Conservation (phyloP, 2,113 vertebrate species). For the Ceyx margarethae region DNA sequence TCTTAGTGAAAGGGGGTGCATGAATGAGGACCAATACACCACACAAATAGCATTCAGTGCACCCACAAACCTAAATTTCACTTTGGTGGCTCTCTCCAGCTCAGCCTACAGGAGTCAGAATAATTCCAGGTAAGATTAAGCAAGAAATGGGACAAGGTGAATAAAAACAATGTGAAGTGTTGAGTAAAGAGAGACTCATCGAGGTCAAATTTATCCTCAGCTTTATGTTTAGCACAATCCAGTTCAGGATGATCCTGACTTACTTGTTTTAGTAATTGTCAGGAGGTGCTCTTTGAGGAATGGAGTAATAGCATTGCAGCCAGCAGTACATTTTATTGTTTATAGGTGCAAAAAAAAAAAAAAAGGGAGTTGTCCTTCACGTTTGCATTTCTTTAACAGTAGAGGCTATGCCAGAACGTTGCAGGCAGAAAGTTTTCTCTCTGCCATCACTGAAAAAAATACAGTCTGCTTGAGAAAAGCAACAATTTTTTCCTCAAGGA, state of each 20-base stretch:
- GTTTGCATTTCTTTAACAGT: not conserved
- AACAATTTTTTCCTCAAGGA: not conserved
- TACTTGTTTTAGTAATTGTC: conserved; percentile 59
- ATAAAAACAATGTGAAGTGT: not conserved
- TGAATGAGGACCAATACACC: not conserved
- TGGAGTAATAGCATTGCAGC: conserved; percentile 19
- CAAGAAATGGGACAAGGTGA: conserved; percentile 7
- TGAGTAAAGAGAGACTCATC: conserved; percentile 49
- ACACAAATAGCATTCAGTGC: not conserved
- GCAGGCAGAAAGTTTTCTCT: not conserved
- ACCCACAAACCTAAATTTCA: not conserved
- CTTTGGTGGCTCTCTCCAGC: not conserved
- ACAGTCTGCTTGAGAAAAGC: not conserved
- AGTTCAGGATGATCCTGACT: conserved; percentile 56
- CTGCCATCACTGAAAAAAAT: not conserved
- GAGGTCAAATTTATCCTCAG: conserved; percentile 26
- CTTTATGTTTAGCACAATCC: conserved; percentile 25
- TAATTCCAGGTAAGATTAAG: not conserved
- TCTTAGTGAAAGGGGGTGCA: not conserved
- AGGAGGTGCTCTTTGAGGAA: not conserved
- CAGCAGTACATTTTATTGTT: conserved; percentile 2
- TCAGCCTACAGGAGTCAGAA: conserved; percentile 3
- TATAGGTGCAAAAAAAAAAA: not conserved
- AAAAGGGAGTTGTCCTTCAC: not conserved
- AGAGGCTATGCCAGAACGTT: not conserved